Evolutionary conservation across 2,797 vertebrate genomes (phyloP).

Genomic region (Eulemur rubriventer): DNA sequence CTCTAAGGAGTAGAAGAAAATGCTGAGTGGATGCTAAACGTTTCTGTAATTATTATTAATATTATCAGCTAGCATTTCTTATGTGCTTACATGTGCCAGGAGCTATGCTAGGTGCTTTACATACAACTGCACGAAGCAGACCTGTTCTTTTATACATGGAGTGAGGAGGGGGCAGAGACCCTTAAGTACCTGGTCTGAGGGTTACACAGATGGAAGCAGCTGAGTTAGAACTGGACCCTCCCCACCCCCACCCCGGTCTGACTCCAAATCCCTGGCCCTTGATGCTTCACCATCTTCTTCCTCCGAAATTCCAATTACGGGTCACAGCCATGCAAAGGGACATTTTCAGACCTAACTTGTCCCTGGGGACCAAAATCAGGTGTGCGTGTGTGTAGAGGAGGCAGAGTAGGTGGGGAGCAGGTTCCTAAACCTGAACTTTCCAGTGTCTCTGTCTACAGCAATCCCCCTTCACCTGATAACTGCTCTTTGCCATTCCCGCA

Average conservation of each 20-base stretch:
- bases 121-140: neutral
- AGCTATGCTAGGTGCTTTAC: neutral
- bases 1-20: neutral
- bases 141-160: neutral
- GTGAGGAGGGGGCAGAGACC: neutral
- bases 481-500: neutral
- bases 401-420: neutral
- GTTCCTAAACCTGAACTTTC: neutral
- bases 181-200: neutral
- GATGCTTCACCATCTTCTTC: neutral
- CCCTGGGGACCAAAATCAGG: neutral
- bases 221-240: neutral
- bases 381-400: neutral
- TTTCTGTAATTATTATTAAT: neutral
- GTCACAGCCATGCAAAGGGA: neutral
- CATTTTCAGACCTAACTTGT: neutral
- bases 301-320: neutral
- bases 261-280: neutral
- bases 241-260: neutral
- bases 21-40: neutral
- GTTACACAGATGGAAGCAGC: neutral
- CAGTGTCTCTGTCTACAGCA: neutral
- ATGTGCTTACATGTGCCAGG: neutral
- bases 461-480: slow-evolving; percentile 7
- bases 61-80: neutral